Base-by-base conservation (phyloP, 1,140 invertebrate species). In the Rhopalosiphum maidis region DNA sequence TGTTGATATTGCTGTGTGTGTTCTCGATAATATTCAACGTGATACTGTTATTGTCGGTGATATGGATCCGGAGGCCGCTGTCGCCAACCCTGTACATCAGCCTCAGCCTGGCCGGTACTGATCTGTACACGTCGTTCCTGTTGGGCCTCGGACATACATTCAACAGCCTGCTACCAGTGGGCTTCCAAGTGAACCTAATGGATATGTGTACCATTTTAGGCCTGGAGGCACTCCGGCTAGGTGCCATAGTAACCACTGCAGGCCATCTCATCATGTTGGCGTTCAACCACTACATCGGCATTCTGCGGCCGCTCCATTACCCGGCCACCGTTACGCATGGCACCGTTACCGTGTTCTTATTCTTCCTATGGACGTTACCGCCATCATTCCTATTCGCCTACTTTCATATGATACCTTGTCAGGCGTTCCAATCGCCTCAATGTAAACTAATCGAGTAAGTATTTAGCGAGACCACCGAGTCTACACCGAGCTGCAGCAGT, bases 281-380 rank as follows among this genome's bases (percentile, higher is more conserved):
- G 11, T 94, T 97, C 35, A 97, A 97, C 94, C 97, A 97, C 94
- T 97, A 97, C 95, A 95, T 97, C 37, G 97, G 97, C 35, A 96
- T 96, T 77, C 94, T 96, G 11, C 95, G 96, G 94, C 97, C 97
- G 0, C 95, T 97, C 7, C 96, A 97, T 93, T 97, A 97, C 94
- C 95, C 96, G 7, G 95, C 96, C 7, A 96, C 96, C 18, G 95
- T 96, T 94, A 96, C 96, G 3, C 95, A 95, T 55, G 94, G 95
- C 55, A 95, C 95, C 37, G 95, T 95, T 1, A 95, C 94, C 46
- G 94, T 95, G 25, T 94, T 95, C n/a, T 95, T 96, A 25, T 94
- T 95, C 22, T 86, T 96, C 21, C 94, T 97, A 11, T 97, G 97
- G 97, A 94, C 95, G 2, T 82, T 95, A 11, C 96, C 96, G 0